Percentiles rank a stretch among this genome's conserved stretches.
Evolutionary conservation across 2,888 invertebrate species (phyloP).

Genomic region (Thysanoteuthis rhombus): DNA sequence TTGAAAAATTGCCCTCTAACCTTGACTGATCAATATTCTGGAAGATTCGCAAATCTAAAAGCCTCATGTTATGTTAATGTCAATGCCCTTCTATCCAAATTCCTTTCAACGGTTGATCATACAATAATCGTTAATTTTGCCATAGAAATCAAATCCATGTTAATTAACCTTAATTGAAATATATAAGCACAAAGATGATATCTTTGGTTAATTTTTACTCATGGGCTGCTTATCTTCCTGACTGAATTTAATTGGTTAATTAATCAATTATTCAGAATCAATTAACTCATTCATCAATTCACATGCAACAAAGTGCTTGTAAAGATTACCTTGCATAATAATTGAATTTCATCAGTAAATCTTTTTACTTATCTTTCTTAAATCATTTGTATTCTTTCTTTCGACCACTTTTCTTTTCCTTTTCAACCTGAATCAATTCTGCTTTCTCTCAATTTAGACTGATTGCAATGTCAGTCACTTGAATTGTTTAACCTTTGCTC

Average conservation of each 20-base stretch:
- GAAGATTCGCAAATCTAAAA: too few relatives aligned
- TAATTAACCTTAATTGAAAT: not conserved
- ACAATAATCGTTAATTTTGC: not conserved
- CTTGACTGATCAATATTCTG: too few relatives aligned
- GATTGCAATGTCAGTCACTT: not conserved
- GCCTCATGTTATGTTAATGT: too few relatives aligned
- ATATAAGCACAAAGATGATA: not conserved
- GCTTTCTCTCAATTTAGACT: not conserved
- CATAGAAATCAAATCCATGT: not conserved
- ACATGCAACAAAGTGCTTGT: not conserved
- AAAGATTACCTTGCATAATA: not conserved
- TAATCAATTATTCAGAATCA: not conserved
- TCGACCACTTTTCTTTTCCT: not conserved
- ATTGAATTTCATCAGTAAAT: not conserved
- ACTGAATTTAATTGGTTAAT: not conserved
- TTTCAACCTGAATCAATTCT: not conserved
- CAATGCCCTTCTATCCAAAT: too few relatives aligned
- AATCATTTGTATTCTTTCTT: not conserved
- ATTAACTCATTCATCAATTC: not conserved
- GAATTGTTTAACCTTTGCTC: not conserved
- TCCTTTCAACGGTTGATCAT: too few relatives aligned
- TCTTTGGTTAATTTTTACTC: not conserved
- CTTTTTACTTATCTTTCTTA: not conserved
- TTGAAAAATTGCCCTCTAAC: too few relatives aligned
- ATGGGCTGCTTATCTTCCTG: not conserved